These are phyloP conservation scores for Magallana gigas DNA, from an alignment of 1,140 invertebrate species.

Conservation along the genomic window DNA sequence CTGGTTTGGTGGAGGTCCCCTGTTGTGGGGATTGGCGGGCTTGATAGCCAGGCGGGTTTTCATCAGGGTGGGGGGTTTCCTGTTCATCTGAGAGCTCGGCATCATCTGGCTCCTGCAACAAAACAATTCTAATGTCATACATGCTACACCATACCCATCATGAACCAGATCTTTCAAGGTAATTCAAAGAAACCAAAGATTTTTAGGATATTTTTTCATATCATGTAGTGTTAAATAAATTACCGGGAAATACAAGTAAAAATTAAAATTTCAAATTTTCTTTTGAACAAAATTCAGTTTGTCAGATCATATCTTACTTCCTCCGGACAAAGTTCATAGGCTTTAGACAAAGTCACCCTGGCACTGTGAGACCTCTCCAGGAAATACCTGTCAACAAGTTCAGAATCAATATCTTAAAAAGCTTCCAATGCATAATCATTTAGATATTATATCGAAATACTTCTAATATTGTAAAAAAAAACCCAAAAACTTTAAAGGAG, in stretches of 20 bases:
- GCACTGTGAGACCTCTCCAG: slow-evolving; percentile 96
- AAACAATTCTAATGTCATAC: neutral
- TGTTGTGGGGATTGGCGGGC: slow-evolving; percentile 46
- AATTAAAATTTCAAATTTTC: too few relatives aligned
- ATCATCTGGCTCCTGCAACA: slow-evolving; percentile 76
- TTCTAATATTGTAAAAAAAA: neutral
- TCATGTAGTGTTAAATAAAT: too few relatives aligned
- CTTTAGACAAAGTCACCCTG: slow-evolving; percentile 91
- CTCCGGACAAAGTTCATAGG: slow-evolving; percentile 87
- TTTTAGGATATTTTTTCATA: too few relatives aligned
- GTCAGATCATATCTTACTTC: slow-evolving; percentile 81
- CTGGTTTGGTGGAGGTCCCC: slow-evolving; percentile 42
- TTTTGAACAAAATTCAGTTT: too few relatives aligned
- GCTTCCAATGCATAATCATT: too few relatives aligned
- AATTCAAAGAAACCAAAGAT: too few relatives aligned
- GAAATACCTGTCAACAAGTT: slow-evolving; percentile 84
- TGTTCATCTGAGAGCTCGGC: slow-evolving; percentile 78
- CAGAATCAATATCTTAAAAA: too few relatives aligned
- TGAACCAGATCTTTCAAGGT: too few relatives aligned
- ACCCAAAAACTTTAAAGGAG: too few relatives aligned
- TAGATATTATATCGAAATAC: neutral
- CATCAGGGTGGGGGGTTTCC: slow-evolving; percentile 75
- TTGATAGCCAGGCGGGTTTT: slow-evolving; percentile 60
- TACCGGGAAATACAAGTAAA: too few relatives aligned
- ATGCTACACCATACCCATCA: too few relatives aligned